A percentile compares a stretch with the other conserved stretches of the same genome.
phyloP scores from a whole-genome alignment of 2,113 vertebrate genomes.

The Vombatus ursinus region DNA sequence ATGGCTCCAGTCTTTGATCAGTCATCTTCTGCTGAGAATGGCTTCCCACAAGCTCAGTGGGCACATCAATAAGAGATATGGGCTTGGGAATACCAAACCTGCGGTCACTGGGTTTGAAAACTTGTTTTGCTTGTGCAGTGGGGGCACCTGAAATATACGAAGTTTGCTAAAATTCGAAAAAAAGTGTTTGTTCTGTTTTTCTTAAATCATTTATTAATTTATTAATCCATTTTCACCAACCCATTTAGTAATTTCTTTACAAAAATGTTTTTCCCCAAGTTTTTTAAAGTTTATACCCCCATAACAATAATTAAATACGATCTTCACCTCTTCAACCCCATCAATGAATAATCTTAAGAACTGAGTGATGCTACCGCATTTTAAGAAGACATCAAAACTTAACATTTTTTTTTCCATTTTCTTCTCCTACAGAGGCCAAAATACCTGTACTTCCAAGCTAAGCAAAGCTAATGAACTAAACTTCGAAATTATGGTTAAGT shows the following conservation, averaged over 20 bases:
- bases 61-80: constrained; percentile 63
- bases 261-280: background rate
- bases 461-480: background rate
- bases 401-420: background rate
- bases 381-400: background rate
- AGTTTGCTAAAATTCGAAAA: constrained; percentile 82
- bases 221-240: constrained; percentile 33
- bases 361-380: background rate
- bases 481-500: background rate
- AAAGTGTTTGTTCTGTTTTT: constrained; percentile 44
- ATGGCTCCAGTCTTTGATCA: constrained; percentile 65
- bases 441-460: background rate
- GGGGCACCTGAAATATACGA: constrained; percentile 86
- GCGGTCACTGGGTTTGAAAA: constrained; percentile 76
- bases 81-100: constrained; percentile 76
- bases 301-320: background rate
- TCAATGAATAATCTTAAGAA: background rate
- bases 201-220: constrained; percentile 38
- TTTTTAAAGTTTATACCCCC: background rate
- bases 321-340: background rate
- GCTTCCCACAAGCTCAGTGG: constrained; percentile 69
- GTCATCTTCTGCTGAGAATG: constrained; percentile 75
- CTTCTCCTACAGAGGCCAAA: background rate
- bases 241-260: constrained; percentile 23
- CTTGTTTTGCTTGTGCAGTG: constrained; percentile 77